phyloP scores from a whole-genome alignment of 1,140 invertebrate species.

The Sweltsa coloradensis region DNA sequence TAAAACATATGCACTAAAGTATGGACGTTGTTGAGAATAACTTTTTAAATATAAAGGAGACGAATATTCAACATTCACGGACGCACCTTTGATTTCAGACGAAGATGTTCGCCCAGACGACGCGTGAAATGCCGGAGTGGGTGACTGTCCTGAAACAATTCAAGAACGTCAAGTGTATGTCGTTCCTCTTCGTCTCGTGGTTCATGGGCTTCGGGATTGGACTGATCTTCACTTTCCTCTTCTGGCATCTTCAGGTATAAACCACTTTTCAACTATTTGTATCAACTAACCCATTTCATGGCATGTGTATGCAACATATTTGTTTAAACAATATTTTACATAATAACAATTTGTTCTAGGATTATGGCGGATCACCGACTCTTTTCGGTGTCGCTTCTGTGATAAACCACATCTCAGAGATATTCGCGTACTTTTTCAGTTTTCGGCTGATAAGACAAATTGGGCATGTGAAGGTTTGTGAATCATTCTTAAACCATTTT shows the following conservation, averaged over 20 bases:
- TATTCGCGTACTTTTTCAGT: constrained; percentile 97
- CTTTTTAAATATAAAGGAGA: too few species aligned
- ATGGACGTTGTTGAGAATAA: too few species aligned
- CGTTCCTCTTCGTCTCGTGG: constrained; percentile 94
- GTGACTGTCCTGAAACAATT: constrained; percentile 81
- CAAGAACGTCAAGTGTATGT: constrained; percentile 78
- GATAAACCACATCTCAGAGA: constrained; percentile 97
- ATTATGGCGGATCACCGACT: constrained; percentile 91
- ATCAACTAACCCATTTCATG: too few species aligned
- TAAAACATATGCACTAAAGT: too few species aligned
- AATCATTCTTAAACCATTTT: neutral
- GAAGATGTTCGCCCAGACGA: constrained; percentile 89
- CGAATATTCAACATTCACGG: too few species aligned
- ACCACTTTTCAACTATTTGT: neutral
- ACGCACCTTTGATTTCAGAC: too few species aligned
- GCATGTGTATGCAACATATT: neutral
- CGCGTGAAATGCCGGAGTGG: constrained; percentile 83
- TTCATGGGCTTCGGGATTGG: constrained; percentile 99
- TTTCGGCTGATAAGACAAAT: constrained; percentile 88
- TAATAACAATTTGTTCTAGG: constrained; percentile 41
- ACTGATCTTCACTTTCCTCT: constrained; percentile 96
- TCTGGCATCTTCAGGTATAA: constrained; percentile 86
- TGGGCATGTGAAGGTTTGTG: constrained; percentile 77
- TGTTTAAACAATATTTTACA: neutral
- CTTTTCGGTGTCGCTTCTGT: constrained; percentile 96